Evolutionary conservation across 2,113 vertebrate genomes (phyloP).

Genomic region (Dendropsophus ebraccatus): DNA sequence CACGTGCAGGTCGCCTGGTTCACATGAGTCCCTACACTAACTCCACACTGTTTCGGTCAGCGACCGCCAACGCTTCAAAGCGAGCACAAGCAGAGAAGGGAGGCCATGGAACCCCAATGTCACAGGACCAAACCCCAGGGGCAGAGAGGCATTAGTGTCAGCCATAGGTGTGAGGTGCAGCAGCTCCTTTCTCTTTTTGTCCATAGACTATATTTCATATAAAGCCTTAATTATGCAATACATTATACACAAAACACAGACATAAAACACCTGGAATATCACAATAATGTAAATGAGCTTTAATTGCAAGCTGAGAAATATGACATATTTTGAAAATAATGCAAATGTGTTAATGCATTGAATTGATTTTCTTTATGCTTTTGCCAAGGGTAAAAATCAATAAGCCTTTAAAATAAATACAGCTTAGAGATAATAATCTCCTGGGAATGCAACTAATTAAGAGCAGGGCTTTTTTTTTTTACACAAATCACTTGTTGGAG

Average conservation of each 20-base stretch:
- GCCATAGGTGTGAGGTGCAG: too few species aligned
- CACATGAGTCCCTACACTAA: too few species aligned
- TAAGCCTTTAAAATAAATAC: slow-evolving; percentile 12
- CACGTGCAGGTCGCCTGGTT: too few species aligned
- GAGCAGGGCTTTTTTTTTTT: not conserved
- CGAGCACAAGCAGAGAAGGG: too few species aligned
- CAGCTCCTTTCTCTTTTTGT: too few species aligned
- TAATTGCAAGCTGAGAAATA: slow-evolving; percentile 3
- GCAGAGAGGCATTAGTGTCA: too few species aligned
- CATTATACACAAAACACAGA: not conserved
- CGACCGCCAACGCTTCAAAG: too few species aligned
- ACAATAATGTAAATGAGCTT: not conserved
- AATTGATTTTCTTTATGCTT: slow-evolving; percentile 10
- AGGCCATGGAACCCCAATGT: too few species aligned
- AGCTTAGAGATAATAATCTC: slow-evolving; percentile 25
- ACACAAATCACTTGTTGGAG: slow-evolving; percentile 3
- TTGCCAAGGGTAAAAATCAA: slow-evolving; percentile 22
- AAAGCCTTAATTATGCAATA: not conserved
- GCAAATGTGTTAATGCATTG: slow-evolving; percentile 7
- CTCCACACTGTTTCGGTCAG: too few species aligned
- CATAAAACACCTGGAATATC: not conserved
- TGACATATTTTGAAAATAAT: not conserved
- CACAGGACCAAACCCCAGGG: too few species aligned
- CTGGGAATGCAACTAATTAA: slow-evolving; percentile 26
- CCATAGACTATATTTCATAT: too few species aligned